A percentile compares a stretch with the other conserved stretches of the same genome.
phyloP scores from a whole-genome alignment of 2,888 invertebrate genomes.

The Platerodrilus igneus region DNA sequence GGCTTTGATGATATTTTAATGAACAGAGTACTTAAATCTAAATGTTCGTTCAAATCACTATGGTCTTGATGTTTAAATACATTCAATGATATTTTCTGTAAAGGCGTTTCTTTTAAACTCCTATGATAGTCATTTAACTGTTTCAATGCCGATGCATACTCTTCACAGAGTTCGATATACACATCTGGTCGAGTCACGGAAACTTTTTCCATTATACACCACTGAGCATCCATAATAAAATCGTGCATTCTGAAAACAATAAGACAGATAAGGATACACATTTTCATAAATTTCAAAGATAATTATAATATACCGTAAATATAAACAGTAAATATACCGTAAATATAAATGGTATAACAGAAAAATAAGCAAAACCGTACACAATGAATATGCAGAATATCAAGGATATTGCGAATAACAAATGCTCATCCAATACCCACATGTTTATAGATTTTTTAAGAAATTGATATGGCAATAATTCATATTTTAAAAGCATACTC shows the following conservation, averaged over 20 bases:
- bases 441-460: too few species aligned
- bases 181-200: slow-evolving; percentile 52
- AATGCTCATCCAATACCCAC: too few species aligned
- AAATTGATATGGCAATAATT: too few species aligned
- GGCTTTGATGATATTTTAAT: slow-evolving; percentile 33
- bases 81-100: slow-evolving; percentile 39
- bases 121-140: slow-evolving; percentile 49
- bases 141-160: slow-evolving; percentile 50
- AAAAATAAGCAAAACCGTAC: too few species aligned
- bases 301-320: too few species aligned
- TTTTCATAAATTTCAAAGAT: too few species aligned
- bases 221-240: slow-evolving; percentile 53
- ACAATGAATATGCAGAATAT: too few species aligned
- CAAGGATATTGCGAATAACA: too few species aligned
- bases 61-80: slow-evolving; percentile 50
- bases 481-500: too few species aligned
- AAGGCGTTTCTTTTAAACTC: slow-evolving; percentile 24
- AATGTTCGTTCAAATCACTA: slow-evolving; percentile 33
- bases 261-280: slow-evolving; percentile 10
- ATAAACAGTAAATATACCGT: too few species aligned
- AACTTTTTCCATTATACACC: slow-evolving; percentile 54
- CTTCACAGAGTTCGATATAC: slow-evolving; percentile 49
- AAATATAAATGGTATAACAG: slow-evolving; percentile 23
- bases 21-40: slow-evolving; percentile 37
- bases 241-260: slow-evolving; percentile 53